Conservation (phyloP, 2,797 vertebrate genomes). For the Notamacropus eugenii region DNA sequence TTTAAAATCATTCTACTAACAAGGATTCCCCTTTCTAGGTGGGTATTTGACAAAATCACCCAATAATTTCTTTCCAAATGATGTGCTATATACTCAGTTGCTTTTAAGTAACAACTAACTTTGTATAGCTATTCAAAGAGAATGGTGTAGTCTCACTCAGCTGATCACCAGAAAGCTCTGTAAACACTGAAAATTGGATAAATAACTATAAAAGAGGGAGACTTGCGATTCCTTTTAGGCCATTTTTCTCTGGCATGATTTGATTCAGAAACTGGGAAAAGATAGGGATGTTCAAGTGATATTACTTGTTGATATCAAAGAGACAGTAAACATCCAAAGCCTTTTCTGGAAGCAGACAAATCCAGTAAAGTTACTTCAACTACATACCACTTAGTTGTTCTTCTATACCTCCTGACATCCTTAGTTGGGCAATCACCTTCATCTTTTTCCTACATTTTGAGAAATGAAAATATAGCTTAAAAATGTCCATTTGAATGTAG, state of each 20-base stretch:
- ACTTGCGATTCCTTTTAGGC: neutral
- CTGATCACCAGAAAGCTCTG: slow-evolving; percentile 46
- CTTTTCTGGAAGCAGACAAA: neutral
- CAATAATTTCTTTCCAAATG: slow-evolving; percentile 55
- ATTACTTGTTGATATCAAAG: slow-evolving; percentile 9
- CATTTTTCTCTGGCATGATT: neutral
- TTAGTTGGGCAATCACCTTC: neutral
- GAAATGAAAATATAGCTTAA: neutral
- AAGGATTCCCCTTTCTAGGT: slow-evolving; percentile 55
- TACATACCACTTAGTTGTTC: neutral
- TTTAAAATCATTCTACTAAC: slow-evolving; percentile 52
- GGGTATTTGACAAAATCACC: slow-evolving; percentile 62
- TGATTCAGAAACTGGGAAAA: slow-evolving; percentile 28
- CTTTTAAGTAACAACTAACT: slow-evolving; percentile 48
- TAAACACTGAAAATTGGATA: slow-evolving; percentile 54
- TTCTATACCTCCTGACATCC: neutral
- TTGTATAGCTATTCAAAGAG: slow-evolving; percentile 59
- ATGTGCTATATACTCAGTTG: slow-evolving; percentile 22
- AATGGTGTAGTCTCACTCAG: slow-evolving; percentile 40
- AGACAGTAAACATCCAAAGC: neutral
- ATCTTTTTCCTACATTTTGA: neutral
- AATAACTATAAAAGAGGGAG: slow-evolving; percentile 42
- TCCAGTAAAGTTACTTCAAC: neutral
- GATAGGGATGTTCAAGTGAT: neutral
- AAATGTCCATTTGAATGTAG: slow-evolving; percentile 28